These are phyloP conservation scores for Melanophora roralis DNA, from an alignment of 2,888 invertebrate species.

Conservation along the genomic window DNA sequence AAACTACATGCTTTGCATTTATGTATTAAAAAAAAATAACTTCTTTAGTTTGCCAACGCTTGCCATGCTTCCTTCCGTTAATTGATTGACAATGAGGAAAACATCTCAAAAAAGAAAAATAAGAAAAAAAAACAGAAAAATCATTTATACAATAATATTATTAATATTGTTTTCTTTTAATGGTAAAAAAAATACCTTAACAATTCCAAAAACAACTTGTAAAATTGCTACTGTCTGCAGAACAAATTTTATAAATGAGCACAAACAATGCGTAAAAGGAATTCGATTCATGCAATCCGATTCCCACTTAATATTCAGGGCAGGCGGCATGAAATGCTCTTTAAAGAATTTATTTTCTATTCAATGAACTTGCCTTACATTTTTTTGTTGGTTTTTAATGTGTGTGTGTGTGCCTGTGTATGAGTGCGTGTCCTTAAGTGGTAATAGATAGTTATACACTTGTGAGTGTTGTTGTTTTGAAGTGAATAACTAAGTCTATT, in stretches of 20 bases:
- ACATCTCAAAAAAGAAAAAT: not conserved
- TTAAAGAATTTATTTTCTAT: conserved; percentile 23
- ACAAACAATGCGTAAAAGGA: not conserved
- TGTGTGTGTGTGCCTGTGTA: too few species aligned
- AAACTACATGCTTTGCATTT: too few species aligned
- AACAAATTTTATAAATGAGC: not conserved
- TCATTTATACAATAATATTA: too few species aligned
- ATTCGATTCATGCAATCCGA: not conserved
- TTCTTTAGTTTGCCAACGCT: not conserved
- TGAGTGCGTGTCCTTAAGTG: not conserved
- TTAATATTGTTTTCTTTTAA: not conserved
- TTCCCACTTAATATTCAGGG: not conserved
- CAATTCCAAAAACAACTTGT: not conserved
- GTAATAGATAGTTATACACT: not conserved
- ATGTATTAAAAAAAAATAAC: too few species aligned
- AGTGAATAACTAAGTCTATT: too few species aligned
- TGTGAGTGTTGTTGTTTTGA: not conserved
- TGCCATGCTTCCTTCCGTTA: not conserved
- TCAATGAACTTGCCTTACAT: conserved; percentile 16
- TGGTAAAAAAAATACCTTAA: not conserved
- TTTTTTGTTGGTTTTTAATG: too few species aligned
- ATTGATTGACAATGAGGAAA: conserved; percentile 17
- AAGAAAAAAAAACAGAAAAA: not conserved
- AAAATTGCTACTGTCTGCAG: not conserved
- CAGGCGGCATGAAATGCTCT: not conserved